Conservation (phyloP, 2,113 vertebrate genomes). For the Hepsetus odoe region DNA sequence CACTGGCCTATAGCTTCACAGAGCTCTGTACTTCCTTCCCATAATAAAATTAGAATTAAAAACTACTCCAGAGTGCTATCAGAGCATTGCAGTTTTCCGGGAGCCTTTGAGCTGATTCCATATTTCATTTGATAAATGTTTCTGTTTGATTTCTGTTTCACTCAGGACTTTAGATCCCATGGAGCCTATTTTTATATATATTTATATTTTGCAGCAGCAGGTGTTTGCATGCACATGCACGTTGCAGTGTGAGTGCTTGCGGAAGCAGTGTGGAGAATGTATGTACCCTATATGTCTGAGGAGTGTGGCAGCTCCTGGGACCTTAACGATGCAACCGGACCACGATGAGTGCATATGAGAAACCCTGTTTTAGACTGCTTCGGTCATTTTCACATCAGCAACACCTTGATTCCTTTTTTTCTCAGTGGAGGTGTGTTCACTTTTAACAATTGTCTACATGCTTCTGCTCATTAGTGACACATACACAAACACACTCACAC, state of each 20-base stretch:
- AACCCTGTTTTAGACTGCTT: no score
- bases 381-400: not conserved
- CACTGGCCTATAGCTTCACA: not conserved
- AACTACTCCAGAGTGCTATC: not conserved
- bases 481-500: no score
- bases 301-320: not conserved
- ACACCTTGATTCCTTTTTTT: not conserved
- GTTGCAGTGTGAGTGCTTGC: not conserved
- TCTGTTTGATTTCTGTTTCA: constrained; percentile 4
- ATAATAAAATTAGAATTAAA: no score
- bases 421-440: not conserved
- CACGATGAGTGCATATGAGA: not conserved
- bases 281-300: constrained; percentile 5
- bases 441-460: not conserved
- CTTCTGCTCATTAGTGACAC: not conserved
- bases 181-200: no score
- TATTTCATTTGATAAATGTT: constrained; percentile 14
- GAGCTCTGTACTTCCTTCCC: no score
- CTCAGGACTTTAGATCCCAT: no score
- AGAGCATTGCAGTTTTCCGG: not conserved
- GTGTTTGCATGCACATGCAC: not conserved
- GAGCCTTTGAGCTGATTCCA: constrained; percentile 12
- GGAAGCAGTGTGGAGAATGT: not conserved
- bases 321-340: not conserved
- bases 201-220: no score